Evolutionary conservation across 2,888 invertebrate genomes (phyloP), one percentile per base, ranked within the genome.

Genomic region (Aphelenchoides bicaudatus): DNA sequence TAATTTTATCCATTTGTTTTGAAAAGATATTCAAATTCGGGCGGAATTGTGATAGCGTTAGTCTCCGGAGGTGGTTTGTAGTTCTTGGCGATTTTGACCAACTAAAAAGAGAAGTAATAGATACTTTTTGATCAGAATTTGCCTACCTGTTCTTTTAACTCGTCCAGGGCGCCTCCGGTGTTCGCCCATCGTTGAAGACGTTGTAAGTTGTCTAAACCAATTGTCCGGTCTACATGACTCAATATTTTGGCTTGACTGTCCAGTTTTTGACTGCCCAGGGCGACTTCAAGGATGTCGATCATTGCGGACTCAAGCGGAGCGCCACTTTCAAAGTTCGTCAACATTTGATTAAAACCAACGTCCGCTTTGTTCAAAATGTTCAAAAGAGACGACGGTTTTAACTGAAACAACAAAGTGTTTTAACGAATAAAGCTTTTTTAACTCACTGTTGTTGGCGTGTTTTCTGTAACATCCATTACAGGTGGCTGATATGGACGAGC

Each of bases 171-270:
- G 53, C 77, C 77, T 25, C 75, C 77, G 34, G 77, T 77, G 62
- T 77, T 77, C 25, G 77, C 77, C 77, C 76, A 78, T 48, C 75
- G 57, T 50, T 77, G 77, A n/a, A 77, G 56, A 43, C 77, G 62
- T 31, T 77, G 77, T 10, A 77, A 62, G 56, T 77, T 77, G 54
- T 77, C 77, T 48, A 77, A 63, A 43, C 77, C 77, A 52, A 77
- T 70, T 10, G 77, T 74, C 50, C 77, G 63, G 60, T 77, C 77
- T 6, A 77, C 77, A 49, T 77, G 77, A 19, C 74, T 71, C 37
- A 77, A 63, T 31, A 77, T 55, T 56, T 75, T 77, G 2, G 77
- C 77, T 53, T 77, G 77, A 19, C 72, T 72, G 58, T 76, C 76
- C 21, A 76, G 62, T 31, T 73, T 73, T 58, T 72, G 69, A 23